Base-by-base conservation (phyloP, 53 echinoderm and acorn worm species). In the Astropecten irregularis region DNA sequence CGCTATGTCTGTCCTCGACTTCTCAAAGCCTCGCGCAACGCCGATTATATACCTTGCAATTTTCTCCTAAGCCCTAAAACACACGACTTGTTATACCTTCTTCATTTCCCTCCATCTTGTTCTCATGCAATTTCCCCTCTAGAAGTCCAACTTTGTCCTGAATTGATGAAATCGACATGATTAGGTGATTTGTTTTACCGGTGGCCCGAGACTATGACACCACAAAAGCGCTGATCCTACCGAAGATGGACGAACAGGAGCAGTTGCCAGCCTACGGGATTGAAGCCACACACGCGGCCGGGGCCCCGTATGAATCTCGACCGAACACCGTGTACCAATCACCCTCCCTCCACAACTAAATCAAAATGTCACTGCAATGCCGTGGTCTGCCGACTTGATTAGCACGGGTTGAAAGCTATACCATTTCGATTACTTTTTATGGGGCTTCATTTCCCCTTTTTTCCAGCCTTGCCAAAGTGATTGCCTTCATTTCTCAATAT, bases 401-500 rank as follows among this genome's bases (percentile, higher is more conserved):
- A 79, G 31, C 10, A 56, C 79, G 47, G 28, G 79, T 61, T 79
- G 79, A 79, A 79, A 79, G 79, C 79, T 79, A 79, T 62, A 59
- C 79, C 33, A 79, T 79, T 79, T 79, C 79, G 79, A 79, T 79
- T 79, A 79, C 61, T 79, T 79, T 77, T 79, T 79, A 79, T 79
- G 63, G 61, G 62, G 79, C 47, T 79, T 79, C 79, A 60, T 79
- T 62, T 62, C 61, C 79, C 10, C 21, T 18, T 44, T 68, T 44
- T 44, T 27, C 47, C 61, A 31, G 25, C 79, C 48, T 61, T 21
- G 79, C 44, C 46, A 26, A 79, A 79, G 79, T 79, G 79, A 79
- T 79, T 79, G 79, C 61, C 79, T 79, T 79, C 79, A 79, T 79
- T 79, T 79, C 63, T 79, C 79, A 79, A 79, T 79, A 79, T 79